phyloP scores from a whole-genome alignment of 2,888 invertebrate species.

The Macaria liturata region DNA sequence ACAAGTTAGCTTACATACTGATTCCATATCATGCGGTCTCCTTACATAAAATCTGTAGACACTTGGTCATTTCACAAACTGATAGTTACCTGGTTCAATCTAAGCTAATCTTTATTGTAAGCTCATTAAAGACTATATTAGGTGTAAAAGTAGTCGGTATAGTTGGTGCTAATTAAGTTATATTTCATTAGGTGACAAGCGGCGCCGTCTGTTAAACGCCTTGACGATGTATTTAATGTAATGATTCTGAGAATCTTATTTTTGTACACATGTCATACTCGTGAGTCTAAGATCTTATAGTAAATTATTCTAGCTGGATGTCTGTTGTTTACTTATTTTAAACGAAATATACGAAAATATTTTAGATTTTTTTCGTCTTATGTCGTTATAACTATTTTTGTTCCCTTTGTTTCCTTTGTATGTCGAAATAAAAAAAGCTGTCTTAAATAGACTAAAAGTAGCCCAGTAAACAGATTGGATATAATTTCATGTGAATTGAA shows the following conservation, averaged over 20 bases:
- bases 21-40: too few relatives aligned
- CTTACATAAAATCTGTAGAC: constrained; percentile 22
- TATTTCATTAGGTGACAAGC: constrained; percentile 67
- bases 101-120: constrained; percentile 41
- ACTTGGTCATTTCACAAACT: constrained; percentile 48
- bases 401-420: too few relatives aligned
- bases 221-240: constrained; percentile 64
- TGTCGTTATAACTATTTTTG: too few relatives aligned
- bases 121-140: constrained; percentile 36
- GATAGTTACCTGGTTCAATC: constrained; percentile 23
- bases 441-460: too few relatives aligned
- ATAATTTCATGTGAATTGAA: too few relatives aligned
- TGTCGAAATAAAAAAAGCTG: too few relatives aligned
- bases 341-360: too few relatives aligned
- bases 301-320: too few relatives aligned
- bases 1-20: constrained; percentile 2
- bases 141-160: constrained; percentile 32
- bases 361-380: too few relatives aligned
- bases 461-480: too few relatives aligned
- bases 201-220: constrained; percentile 71
- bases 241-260: constrained; percentile 61
- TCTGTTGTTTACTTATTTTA: too few relatives aligned
- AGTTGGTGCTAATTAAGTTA: constrained; percentile 72
- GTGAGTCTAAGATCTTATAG: background rate
- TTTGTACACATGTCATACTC: constrained; percentile 33